These are phyloP conservation scores for Paramisgurnus dabryanus DNA, from an alignment of 2,113 vertebrate species.

Conservation along the genomic window DNA sequence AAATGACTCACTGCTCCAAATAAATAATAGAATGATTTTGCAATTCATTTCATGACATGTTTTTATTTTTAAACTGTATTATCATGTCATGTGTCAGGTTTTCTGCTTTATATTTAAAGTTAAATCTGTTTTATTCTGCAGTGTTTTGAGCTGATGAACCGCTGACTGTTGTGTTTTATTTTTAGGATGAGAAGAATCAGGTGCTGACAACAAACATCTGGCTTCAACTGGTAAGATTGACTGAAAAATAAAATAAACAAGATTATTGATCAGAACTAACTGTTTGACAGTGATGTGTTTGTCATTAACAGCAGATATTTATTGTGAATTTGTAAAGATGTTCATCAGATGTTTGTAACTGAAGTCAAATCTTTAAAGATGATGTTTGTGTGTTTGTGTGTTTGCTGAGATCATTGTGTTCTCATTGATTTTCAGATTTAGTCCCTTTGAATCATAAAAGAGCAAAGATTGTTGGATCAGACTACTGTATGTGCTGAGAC, in stretches of 20 bases:
- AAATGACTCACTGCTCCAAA: too few species aligned
- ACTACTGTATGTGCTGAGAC: neutral
- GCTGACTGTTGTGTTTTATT: slow-evolving; percentile 32
- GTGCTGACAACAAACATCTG: slow-evolving; percentile 92
- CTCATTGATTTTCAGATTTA: neutral
- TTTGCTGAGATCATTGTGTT: neutral
- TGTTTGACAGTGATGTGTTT: too few species aligned
- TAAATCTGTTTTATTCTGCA: neutral
- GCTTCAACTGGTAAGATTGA: slow-evolving; percentile 85
- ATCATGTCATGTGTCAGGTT: too few species aligned
- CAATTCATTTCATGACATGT: too few species aligned
- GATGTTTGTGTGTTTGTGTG: neutral
- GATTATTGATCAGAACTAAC: too few species aligned
- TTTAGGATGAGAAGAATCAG: slow-evolving; percentile 93
- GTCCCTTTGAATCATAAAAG: neutral
- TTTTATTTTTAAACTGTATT: too few species aligned
- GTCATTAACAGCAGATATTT: too few species aligned
- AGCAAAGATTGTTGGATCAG: neutral
- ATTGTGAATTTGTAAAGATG: too few species aligned
- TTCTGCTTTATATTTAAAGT: too few species aligned
- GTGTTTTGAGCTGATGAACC: neutral
- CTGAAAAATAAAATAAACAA: neutral
- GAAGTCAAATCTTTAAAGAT: too few species aligned
- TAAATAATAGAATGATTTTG: too few species aligned
- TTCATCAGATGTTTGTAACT: neutral